Evolutionary conservation across 2,113 vertebrate species (phyloP), one percentile per base, ranked within the genome.

Genomic region (Odontophorus gujanensis): DNA sequence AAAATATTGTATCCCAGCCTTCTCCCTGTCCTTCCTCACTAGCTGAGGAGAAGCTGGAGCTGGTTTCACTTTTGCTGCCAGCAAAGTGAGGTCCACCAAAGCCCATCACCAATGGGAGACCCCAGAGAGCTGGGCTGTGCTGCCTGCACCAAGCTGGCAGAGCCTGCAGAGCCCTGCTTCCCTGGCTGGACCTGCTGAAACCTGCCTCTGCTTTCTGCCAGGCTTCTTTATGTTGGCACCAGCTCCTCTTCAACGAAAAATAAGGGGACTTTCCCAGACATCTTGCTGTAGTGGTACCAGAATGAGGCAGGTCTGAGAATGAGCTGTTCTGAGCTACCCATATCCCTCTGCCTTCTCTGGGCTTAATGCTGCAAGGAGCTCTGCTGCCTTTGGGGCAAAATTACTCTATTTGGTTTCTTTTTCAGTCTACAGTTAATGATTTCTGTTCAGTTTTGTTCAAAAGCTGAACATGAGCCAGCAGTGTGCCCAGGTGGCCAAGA

Each of bases 181-280:
- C 47, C 47, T 42, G 74, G 78, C 84, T 93, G 68, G 81, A 74
- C 92, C 55, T 96, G 95, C 93, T 94, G 20, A 28, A 81, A 94
- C 95, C 85, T 96, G 96, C 92, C 90, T 61, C 40, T 21, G 67
- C 1, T 2, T 72, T 89, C 89, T 94, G 89, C 94, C 89, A 89
- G 96, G 59, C 87, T 95, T 81, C 90, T 94, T 73, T 3, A 20
- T 2, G 3, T 87, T 96, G 96, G 96, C 94, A 95, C 74, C 2
- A 0, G 22, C 89, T 89, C 78, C 42, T 51, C 59, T 50, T 66
- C 87, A 85, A 82, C 2, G 4, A 87, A 89, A 95, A 93, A 79
- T 4, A 47, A 53, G 87, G 96, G 95, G 95, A 94, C 81, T 96
- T 96, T 96, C 95, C 95, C 94, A 96, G 72, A 26, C 36, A n/a